Evolutionary conservation across 1,140 invertebrate genomes (phyloP).

Genomic region (Ditylenchus dipsaci): DNA sequence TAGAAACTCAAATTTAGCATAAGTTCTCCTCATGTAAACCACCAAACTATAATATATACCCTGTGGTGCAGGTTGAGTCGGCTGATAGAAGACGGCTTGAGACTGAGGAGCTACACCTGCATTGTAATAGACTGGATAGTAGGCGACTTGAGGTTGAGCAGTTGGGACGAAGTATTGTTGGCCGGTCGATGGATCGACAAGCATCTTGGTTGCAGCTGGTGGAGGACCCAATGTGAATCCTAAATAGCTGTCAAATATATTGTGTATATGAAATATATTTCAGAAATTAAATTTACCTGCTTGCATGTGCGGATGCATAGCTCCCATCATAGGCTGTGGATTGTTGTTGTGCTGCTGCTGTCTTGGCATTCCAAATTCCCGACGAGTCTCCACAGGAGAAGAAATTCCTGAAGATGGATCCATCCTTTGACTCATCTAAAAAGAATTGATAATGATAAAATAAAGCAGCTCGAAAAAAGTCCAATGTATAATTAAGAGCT

Average conservation of each 20-base stretch:
- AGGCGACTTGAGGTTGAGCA: conserved; percentile 23
- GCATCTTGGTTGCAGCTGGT: conserved; percentile 21
- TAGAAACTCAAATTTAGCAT: neutral
- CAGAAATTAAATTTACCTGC: neutral
- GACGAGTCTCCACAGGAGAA: conserved; percentile 10
- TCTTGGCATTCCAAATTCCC: conserved; percentile 13
- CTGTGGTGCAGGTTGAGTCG: conserved; percentile 2
- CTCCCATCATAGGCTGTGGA: neutral
- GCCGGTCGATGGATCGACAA: conserved; percentile 40
- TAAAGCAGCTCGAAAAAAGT: no score
- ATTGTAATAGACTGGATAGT: conserved; percentile 37
- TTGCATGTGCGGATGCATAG: neutral
- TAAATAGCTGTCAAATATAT: neutral
- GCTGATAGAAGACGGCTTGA: conserved; percentile 15
- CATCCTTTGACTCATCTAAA: neutral
- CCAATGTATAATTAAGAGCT: no score
- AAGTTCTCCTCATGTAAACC: neutral
- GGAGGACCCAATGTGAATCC: conserved; percentile 1
- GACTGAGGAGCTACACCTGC: conserved; percentile 18
- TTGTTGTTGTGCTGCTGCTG: conserved; percentile 6
- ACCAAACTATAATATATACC: no score
- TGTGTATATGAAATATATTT: neutral
- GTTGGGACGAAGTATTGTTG: conserved; percentile 37
- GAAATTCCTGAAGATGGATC: neutral
- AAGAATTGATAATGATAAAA: no score